Conservation (phyloP, 2,888 invertebrate species). For the Lamellibrachia satsuma region DNA sequence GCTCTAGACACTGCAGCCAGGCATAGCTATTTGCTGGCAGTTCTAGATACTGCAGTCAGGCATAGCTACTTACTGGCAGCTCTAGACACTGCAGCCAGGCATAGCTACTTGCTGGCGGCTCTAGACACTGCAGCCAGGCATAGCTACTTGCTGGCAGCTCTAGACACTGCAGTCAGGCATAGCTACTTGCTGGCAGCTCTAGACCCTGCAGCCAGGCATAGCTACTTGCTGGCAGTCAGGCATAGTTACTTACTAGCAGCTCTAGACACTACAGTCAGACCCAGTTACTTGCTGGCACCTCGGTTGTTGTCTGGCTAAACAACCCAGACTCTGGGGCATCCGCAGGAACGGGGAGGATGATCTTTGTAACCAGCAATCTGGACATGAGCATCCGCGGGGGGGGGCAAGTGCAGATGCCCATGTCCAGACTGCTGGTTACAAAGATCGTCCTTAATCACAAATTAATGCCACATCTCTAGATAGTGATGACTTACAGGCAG, state of each 20-base stretch:
- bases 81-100: background rate
- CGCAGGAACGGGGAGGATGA: too few species aligned
- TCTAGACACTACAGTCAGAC: background rate
- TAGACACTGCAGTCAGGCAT: too few species aligned
- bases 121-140: too few species aligned
- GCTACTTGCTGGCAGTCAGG: too few species aligned
- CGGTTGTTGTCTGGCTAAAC: background rate
- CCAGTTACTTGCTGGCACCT: background rate
- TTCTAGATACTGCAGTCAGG: background rate
- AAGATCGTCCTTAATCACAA: background rate
- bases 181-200: too few species aligned
- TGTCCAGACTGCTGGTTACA: background rate
- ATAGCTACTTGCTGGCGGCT: too few species aligned
- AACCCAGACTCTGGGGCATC: background rate
- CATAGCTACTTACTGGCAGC: background rate
- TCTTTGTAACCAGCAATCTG: too few species aligned
- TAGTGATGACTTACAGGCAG: background rate
- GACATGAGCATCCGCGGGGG: too few species aligned
- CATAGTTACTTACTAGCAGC: too few species aligned
- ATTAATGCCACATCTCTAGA: background rate
- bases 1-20: background rate
- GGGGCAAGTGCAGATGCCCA: too few species aligned
- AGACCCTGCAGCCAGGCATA: too few species aligned
- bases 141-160: too few species aligned
- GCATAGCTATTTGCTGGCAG: background rate